Percentiles rank a stretch among this genome's conserved stretches.
phyloP scores from a whole-genome alignment of 2,888 invertebrate species.

The Hyposoter didymator region DNA sequence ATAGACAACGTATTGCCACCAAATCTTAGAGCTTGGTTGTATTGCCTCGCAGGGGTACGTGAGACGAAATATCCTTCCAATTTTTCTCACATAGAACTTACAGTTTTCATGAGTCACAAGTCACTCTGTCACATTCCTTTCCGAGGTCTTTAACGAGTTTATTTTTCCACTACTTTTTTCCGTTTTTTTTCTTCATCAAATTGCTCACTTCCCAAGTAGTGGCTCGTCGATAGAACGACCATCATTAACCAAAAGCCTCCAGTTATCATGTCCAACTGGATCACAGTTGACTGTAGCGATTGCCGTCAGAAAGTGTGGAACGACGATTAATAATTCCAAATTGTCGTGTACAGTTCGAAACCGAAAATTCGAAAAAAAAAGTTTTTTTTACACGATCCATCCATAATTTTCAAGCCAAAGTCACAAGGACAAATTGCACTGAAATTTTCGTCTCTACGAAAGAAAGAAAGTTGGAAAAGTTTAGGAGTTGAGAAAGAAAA shows the following conservation, averaged over 20 bases:
- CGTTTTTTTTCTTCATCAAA: conserved; percentile 15
- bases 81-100: conserved; percentile 66
- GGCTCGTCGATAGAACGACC: neutral
- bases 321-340: neutral
- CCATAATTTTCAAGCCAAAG: neutral
- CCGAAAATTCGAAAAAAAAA: neutral
- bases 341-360: neutral
- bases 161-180: conserved; percentile 32
- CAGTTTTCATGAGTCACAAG: conserved; percentile 44
- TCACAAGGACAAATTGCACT: neutral
- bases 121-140: conserved; percentile 41
- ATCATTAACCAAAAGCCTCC: neutral
- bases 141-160: conserved; percentile 28
- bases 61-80: conserved; percentile 70
- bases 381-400: neutral
- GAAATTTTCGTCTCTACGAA: too few species aligned
- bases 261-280: neutral
- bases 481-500: too few species aligned
- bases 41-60: conserved; percentile 82
- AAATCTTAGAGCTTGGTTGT: conserved; percentile 89
- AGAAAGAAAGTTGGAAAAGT: too few species aligned
- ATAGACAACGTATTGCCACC: conserved; percentile 90
- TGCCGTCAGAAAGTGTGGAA: conserved; percentile 5
- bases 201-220: neutral
- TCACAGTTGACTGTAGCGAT: neutral